phyloP scores from a whole-genome alignment of 2,888 invertebrate genomes.

The Cosmorhoe ocellata region DNA sequence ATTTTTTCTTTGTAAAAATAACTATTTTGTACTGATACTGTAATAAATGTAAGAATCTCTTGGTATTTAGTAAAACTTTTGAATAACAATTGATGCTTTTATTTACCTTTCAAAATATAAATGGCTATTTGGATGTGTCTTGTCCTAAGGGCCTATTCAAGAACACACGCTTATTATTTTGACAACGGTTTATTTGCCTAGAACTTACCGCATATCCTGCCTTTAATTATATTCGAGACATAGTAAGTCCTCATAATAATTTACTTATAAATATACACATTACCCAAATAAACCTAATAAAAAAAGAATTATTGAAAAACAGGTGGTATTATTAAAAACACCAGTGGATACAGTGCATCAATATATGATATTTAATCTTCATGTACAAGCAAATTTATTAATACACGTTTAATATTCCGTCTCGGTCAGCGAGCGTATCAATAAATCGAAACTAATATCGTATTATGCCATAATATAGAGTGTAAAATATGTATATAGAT shows the following conservation, averaged over 20 bases:
- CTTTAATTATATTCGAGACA: conserved; percentile 77
- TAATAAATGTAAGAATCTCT: conserved; percentile 22
- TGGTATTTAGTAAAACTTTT: conserved; percentile 12
- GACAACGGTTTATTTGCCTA: conserved; percentile 79
- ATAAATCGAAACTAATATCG: conserved; percentile 67
- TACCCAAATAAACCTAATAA: conserved; percentile 78
- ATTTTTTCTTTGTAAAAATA: background rate
- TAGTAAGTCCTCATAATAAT: conserved; percentile 75
- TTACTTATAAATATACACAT: conserved; percentile 80
- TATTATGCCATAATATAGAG: conserved; percentile 82
- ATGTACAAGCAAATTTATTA: conserved; percentile 88
- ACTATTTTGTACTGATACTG: conserved; percentile 5
- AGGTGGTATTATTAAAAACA: conserved; percentile 80
- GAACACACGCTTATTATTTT: conserved; percentile 68
- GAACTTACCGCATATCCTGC: conserved; percentile 75
- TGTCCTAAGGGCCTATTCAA: conserved; percentile 54
- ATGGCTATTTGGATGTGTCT: conserved; percentile 4
- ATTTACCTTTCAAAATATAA: background rate
- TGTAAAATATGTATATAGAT: conserved; percentile 71
- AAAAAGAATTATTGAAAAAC: conserved; percentile 62
- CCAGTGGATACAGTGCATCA: conserved; percentile 86
- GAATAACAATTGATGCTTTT: background rate
- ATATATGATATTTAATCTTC: conserved; percentile 89
- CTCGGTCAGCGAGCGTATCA: conserved; percentile 62
- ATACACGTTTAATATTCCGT: conserved; percentile 75